Percentiles rank a stretch among this genome's conserved stretches.
These are phyloP conservation scores for Camponotus vicinus DNA, from an alignment of 1,140 invertebrate species.

Conservation along the genomic window DNA sequence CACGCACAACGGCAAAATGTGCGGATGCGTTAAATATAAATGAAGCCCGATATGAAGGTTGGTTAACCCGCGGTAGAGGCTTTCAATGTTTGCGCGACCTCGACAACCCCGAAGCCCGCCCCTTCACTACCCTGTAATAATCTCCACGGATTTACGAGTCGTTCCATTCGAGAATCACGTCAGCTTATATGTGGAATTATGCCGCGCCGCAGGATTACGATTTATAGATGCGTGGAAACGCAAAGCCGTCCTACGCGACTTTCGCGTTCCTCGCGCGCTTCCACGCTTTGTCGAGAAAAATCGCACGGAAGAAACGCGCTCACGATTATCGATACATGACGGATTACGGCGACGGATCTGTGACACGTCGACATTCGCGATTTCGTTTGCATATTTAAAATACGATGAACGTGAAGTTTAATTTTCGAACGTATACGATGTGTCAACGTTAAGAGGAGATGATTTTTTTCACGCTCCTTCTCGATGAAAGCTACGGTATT, in stretches of 20 bases:
- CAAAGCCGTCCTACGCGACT: background rate
- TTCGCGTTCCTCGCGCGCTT: slow-evolving; percentile 11
- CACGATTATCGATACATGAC: slow-evolving; percentile 40
- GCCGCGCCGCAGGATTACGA: slow-evolving; percentile 66
- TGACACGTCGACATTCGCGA: background rate
- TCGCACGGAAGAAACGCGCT: background rate
- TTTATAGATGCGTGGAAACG: slow-evolving; percentile 15
- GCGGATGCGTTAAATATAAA: slow-evolving; percentile 58
- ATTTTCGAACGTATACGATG: slow-evolving; percentile 1
- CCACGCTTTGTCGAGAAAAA: background rate
- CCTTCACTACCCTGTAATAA: slow-evolving; percentile 70
- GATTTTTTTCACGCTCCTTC: background rate
- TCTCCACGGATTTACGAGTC: slow-evolving; percentile 76
- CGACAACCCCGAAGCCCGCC: slow-evolving; percentile 30
- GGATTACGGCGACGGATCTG: slow-evolving; percentile 8
- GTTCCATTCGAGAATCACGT: slow-evolving; percentile 68
- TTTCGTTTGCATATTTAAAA: background rate
- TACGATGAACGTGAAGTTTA: background rate
- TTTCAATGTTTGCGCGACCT: slow-evolving; percentile 71
- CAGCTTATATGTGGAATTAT: slow-evolving; percentile 71
- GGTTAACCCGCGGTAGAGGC: slow-evolving; percentile 60
- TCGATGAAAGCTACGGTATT: background rate
- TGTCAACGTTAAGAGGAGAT: background rate
- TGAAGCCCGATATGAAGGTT: slow-evolving; percentile 53
- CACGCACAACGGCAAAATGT: slow-evolving; percentile 44